phyloP scores from a whole-genome alignment of 1,140 invertebrate species.

The Leptonema lineaticorne region DNA sequence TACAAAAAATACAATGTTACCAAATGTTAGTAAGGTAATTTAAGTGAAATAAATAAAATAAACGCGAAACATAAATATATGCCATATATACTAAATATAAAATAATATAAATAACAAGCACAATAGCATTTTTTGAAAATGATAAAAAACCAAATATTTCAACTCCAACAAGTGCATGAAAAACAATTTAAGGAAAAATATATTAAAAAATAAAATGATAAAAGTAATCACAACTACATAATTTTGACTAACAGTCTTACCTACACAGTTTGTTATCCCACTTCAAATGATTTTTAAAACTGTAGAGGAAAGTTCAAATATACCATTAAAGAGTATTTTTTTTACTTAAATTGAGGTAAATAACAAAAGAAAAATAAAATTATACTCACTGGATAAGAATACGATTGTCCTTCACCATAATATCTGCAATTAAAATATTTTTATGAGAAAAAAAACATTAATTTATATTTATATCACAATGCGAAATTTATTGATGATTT shows the following conservation, averaged over 20 bases:
- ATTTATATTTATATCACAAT: no score
- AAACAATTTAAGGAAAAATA: not conserved
- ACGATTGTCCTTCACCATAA: not conserved
- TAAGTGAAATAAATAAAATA: not conserved
- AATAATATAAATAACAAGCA: not conserved
- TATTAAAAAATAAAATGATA: not conserved
- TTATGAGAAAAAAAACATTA: not conserved
- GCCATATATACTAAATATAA: not conserved
- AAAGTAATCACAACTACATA: not conserved
- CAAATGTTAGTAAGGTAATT: not conserved
- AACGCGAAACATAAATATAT: no score
- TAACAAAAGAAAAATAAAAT: no score
- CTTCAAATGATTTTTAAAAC: not conserved
- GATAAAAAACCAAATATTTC: not conserved
- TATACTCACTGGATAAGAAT: not conserved
- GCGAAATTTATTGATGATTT: no score
- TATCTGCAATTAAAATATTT: not conserved
- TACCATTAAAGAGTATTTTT: not conserved
- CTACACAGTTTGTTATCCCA: not conserved
- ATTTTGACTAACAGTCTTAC: not conserved
- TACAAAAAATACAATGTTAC: not conserved
- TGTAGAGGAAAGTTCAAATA: not conserved
- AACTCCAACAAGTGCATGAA: not conserved
- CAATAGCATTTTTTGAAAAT: not conserved
- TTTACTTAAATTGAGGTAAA: not conserved